These are phyloP conservation scores for Mesoclemmys tuberculata DNA, from an alignment of 2,113 vertebrate species.

Conservation along the genomic window DNA sequence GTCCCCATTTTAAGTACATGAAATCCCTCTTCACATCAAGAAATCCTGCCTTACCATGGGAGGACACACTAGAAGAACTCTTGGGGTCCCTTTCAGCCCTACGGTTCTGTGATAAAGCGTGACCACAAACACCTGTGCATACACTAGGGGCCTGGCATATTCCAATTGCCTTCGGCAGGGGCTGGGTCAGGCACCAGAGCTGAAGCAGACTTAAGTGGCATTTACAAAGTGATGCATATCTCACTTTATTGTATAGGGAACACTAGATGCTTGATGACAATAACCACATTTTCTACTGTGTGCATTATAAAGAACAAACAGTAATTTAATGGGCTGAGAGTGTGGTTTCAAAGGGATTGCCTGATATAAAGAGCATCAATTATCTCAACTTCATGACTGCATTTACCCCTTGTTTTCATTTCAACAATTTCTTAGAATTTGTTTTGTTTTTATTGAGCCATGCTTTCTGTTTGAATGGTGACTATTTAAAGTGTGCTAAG, in stretches of 20 bases:
- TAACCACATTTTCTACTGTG: neutral
- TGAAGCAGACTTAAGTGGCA: neutral
- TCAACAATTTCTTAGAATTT: neutral
- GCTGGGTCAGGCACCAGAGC: neutral
- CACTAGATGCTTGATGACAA: neutral
- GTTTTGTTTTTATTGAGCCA: neutral
- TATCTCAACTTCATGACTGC: constrained; percentile 4
- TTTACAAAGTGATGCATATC: neutral
- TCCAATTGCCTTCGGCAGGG: neutral
- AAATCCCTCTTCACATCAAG: neutral
- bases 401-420: constrained; percentile 43
- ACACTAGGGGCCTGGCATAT: neutral
- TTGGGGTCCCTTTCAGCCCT: no score
- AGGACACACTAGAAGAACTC: no score
- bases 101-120: neutral
- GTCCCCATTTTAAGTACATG: neutral
- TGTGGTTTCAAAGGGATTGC: neutral
- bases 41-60: neutral
- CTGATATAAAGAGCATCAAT: constrained; percentile 19
- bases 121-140: neutral
- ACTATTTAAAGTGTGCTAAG: neutral
- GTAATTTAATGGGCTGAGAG: neutral
- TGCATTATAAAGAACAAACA: neutral
- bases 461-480: neutral
- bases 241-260: neutral